Base-by-base conservation (phyloP, 2,888 invertebrate genomes). In the Buathra laborator region DNA sequence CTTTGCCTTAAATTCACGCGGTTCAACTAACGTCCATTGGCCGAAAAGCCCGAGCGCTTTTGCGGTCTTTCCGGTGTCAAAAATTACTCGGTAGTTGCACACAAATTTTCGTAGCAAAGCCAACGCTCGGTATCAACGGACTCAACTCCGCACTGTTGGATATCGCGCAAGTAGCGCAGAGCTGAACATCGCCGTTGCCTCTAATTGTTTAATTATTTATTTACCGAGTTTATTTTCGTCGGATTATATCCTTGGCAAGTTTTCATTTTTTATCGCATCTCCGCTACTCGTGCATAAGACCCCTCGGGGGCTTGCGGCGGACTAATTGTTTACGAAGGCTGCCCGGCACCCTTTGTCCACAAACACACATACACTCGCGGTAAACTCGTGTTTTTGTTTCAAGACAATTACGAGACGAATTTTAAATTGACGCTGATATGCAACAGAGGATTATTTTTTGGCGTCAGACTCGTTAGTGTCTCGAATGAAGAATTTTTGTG, bases 181-280 rank as follows among this genome's bases (percentile, higher is more conserved):
- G 59, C 70, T 77, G 56, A 29, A 43, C 75, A 43, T 56, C 70
- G 44, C 51, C 51, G 16, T 24, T 76, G 81, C 67, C 87, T 88
- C 88, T 92, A 90, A 92, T 92, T 92, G 90, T 92, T 91, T 89
- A 89, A 92, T 92, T 90, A 92, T 92, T 92, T 90, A 92, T 92
- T 90, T 89, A 90, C 86, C 87, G 87, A 88, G 90, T 89, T 92
- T 89, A 89, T 90, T 89, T 32, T 86, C 88, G 75, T 81, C 56
- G 91, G 88, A 90, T 90, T 89, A 90, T 88, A 85, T 81, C 19
- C 76, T 64, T 72, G 80, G 87, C 84, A 82, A 87, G 87, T 90
- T 80, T 90, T 89, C 89, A 89, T 92, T 91, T 91, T 91, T 92
- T 91, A 91, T 91, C 87, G 86, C 87, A 88, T 89, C 89, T 88